Evolutionary conservation across 2,888 invertebrate species (phyloP).

Genomic region (Brenthis hecate): DNA sequence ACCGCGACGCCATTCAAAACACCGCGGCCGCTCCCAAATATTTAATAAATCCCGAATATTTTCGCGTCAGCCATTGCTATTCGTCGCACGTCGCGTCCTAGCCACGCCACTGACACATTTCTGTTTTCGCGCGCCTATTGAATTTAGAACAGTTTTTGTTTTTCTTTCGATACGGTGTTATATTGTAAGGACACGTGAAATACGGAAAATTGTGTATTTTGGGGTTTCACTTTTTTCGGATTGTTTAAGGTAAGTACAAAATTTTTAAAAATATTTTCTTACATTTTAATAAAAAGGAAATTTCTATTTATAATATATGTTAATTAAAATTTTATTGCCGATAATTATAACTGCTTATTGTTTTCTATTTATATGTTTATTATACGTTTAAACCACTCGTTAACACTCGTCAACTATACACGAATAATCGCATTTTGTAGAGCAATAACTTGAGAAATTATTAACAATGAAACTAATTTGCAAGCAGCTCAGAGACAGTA

Average conservation of each 20-base stretch:
- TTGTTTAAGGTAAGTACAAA: constrained; percentile 57
- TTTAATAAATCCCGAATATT: constrained; percentile 61
- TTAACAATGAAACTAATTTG: constrained; percentile 25
- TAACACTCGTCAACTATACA: neutral
- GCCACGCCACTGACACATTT: constrained; percentile 83
- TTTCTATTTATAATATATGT: too few relatives aligned
- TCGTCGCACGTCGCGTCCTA: constrained; percentile 70
- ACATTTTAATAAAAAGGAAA: neutral
- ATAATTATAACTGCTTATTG: too few relatives aligned
- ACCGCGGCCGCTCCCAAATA: constrained; percentile 67
- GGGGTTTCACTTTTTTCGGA: constrained; percentile 48
- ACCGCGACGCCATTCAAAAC: constrained; percentile 70
- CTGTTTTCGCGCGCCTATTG: constrained; percentile 75
- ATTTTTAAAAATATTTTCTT: constrained; percentile 13
- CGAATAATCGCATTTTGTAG: neutral
- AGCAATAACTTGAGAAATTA: neutral
- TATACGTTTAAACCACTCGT: too few relatives aligned
- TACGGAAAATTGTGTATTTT: constrained; percentile 49
- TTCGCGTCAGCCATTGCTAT: constrained; percentile 60
- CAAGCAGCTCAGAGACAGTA: constrained; percentile 11
- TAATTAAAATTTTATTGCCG: too few relatives aligned
- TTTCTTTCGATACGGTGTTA: constrained; percentile 63
- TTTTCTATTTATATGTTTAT: too few relatives aligned
- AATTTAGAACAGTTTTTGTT: constrained; percentile 74
- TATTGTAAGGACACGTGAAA: constrained; percentile 61